phyloP scores from a whole-genome alignment of 2,797 vertebrate genomes.

The Limnodromus scolopaceus region DNA sequence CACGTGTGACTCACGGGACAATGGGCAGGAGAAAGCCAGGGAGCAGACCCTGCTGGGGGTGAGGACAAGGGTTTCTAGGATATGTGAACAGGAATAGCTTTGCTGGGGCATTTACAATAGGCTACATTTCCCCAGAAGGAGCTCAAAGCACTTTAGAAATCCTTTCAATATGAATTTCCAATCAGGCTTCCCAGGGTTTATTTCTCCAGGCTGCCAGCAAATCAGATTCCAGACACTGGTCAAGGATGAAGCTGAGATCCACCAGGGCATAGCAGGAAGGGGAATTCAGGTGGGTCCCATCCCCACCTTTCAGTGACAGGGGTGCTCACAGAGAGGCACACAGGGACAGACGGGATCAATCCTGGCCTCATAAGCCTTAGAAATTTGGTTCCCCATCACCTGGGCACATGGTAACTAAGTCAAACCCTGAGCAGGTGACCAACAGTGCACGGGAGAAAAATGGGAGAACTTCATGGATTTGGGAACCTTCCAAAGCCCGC shows the following conservation, averaged over 20 bases:
- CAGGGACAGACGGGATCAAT: background rate
- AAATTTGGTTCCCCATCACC: background rate
- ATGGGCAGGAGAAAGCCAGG: background rate
- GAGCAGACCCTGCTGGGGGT: background rate
- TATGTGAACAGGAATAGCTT: background rate
- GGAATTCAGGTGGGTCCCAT: background rate
- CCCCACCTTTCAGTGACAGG: background rate
- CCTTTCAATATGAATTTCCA: background rate
- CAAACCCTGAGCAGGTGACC: background rate
- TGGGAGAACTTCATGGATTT: background rate
- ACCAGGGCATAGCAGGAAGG: rapidly evolving
- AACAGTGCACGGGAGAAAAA: background rate
- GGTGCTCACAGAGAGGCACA: background rate
- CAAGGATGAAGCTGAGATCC: background rate
- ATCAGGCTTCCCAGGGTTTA: background rate
- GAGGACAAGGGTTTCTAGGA: background rate
- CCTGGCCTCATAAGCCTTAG: background rate
- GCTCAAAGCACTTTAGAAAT: background rate
- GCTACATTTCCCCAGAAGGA: background rate
- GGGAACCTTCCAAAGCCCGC: background rate
- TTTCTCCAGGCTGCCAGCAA: background rate
- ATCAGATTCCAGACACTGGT: rapidly evolving
- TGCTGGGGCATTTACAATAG: background rate
- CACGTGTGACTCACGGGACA: background rate
- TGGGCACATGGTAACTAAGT: background rate